Evolutionary conservation across 2,113 vertebrate genomes (phyloP).

Genomic region (Zingel zingel): DNA sequence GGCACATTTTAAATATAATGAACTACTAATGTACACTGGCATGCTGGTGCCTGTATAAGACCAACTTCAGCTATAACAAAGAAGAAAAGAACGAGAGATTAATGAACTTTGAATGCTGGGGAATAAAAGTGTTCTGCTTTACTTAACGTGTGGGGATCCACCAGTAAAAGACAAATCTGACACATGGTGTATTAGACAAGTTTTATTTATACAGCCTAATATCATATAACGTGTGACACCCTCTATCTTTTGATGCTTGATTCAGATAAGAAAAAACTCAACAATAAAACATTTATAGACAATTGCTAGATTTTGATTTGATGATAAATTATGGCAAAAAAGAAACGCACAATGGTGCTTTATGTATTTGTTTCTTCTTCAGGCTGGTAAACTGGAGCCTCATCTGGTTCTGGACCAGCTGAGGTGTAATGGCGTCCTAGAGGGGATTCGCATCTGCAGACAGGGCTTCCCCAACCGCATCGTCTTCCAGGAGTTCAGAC

Average conservation of each 20-base stretch:
- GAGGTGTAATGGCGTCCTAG: conserved; percentile 95
- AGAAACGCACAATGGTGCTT: not conserved
- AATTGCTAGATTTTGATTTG: not conserved
- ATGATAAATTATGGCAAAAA: not conserved
- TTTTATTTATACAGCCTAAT: not conserved
- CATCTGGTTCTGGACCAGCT: conserved; percentile 96
- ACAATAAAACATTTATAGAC: not conserved
- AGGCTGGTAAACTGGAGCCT: conserved; percentile 95
- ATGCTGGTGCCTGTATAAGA: not conserved
- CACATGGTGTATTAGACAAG: not conserved
- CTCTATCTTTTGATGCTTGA: not conserved
- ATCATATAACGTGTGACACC: not conserved
- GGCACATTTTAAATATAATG: not conserved
- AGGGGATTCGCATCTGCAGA: conserved; percentile 97
- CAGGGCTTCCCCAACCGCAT: conserved; percentile 98
- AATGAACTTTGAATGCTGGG: not conserved
- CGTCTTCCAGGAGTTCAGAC: conserved; percentile 99
- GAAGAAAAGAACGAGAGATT: not conserved
- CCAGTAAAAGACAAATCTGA: not conserved
- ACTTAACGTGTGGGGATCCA: not conserved
- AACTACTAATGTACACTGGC: not conserved
- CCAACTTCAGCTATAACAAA: not conserved
- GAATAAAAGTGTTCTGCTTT: conserved; percentile 1
- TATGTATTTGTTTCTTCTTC: conserved; percentile 9
- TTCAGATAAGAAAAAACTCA: not conserved